A percentile compares a stretch with the other conserved stretches of the same genome.
These are phyloP conservation scores for Calidris pygmaea DNA, from an alignment of 2,113 vertebrate species.

Conservation along the genomic window DNA sequence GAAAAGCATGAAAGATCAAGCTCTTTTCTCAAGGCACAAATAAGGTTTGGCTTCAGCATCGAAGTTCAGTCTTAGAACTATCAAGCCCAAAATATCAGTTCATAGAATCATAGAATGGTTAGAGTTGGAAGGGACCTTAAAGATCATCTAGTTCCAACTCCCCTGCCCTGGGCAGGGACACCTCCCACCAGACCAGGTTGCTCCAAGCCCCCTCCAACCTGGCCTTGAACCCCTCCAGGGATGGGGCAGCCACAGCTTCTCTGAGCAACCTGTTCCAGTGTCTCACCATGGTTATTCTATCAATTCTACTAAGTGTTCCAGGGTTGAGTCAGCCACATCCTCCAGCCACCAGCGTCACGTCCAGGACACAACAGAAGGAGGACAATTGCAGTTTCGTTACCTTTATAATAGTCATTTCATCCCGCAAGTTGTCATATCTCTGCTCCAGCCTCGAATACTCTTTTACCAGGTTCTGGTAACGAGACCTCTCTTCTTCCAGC, in stretches of 20 bases:
- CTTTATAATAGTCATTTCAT: conserved; percentile 84
- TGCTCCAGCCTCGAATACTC: conserved; percentile 91
- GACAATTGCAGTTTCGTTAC: conserved; percentile 44
- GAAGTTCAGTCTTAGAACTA: neutral
- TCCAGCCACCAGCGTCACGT: neutral
- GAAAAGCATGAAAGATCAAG: neutral
- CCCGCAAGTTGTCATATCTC: conserved; percentile 89
- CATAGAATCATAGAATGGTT: too few relatives aligned
- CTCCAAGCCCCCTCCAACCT: too few relatives aligned
- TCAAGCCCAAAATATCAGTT: neutral
- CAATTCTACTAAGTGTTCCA: neutral
- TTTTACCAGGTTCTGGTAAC: conserved; percentile 93
- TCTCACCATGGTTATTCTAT: too few relatives aligned
- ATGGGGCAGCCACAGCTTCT: too few relatives aligned
- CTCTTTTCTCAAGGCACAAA: neutral
- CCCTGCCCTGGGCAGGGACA: too few relatives aligned
- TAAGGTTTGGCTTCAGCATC: neutral
- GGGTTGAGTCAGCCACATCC: accelerated
- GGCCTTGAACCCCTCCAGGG: too few relatives aligned
- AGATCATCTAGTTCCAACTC: too few relatives aligned
- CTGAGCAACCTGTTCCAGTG: too few relatives aligned
- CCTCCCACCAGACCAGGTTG: too few relatives aligned
- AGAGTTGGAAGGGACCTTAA: too few relatives aligned
- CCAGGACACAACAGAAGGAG: neutral
- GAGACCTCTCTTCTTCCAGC: conserved; percentile 85